Evolutionary conservation across 2,113 vertebrate species (phyloP).

Genomic region (Oxyruncus cristatus): DNA sequence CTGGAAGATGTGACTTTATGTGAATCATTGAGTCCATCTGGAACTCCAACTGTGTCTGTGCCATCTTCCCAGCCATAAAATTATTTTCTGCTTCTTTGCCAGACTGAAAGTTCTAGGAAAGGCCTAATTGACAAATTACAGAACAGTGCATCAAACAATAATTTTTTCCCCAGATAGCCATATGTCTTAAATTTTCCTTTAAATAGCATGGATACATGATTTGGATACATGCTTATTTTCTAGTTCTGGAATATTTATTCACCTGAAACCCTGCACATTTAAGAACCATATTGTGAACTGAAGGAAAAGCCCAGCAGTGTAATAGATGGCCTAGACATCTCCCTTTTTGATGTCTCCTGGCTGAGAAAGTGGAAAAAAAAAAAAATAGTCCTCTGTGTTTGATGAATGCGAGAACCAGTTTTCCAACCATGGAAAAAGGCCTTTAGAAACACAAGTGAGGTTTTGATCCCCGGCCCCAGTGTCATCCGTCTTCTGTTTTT

Average conservation of each 20-base stretch:
- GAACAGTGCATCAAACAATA: not conserved
- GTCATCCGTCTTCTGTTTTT: not conserved
- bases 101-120: conserved; percentile 8
- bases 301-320: not conserved
- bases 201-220: not conserved
- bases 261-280: not conserved
- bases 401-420: not conserved
- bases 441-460: not conserved
- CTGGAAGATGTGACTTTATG: not conserved
- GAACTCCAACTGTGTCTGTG: not conserved
- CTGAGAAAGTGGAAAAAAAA: not conserved
- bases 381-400: not conserved
- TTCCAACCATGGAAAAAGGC: not conserved
- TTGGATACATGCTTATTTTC: not conserved
- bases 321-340: not conserved
- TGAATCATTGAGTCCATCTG: not conserved
- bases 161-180: not conserved
- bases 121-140: not conserved
- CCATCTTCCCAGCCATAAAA: not conserved
- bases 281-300: not conserved
- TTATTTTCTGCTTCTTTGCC: conserved; percentile 1
- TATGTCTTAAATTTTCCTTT: not conserved
- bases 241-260: not conserved
- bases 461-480: not conserved
- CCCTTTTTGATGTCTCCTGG: not conserved